Evolutionary conservation across 2,113 vertebrate species (phyloP).

Genomic region (Corynorhinus townsendii): DNA sequence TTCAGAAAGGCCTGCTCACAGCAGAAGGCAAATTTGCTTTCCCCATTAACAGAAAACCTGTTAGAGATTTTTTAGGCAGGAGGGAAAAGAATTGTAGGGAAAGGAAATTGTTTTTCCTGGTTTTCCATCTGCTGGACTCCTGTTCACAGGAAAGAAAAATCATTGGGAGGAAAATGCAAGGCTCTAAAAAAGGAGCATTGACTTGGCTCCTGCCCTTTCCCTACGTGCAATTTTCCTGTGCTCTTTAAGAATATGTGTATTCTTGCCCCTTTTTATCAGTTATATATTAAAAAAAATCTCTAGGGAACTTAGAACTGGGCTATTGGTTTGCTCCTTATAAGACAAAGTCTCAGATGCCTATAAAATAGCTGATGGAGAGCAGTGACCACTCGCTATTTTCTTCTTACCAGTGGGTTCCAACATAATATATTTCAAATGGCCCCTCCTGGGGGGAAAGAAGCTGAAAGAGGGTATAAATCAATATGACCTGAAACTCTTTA

Average conservation of each 20-base stretch:
- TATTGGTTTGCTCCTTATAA: not conserved
- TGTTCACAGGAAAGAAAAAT: not conserved
- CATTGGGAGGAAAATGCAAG: constrained; percentile 7
- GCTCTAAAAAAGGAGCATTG: not conserved
- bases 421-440: not conserved
- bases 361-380: not conserved
- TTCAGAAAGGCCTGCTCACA: not conserved
- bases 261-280: not conserved
- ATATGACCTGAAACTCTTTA: not conserved
- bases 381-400: not conserved
- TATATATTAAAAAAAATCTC: not conserved
- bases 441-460: not conserved
- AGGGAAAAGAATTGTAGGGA: constrained; percentile 1
- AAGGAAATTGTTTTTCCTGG: constrained; percentile 19
- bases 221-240: not conserved
- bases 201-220: not conserved
- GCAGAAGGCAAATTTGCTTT: constrained; percentile 36
- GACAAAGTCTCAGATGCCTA: not conserved
- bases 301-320: not conserved
- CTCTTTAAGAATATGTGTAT: not conserved
- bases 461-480: not conserved
- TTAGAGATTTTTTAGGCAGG: constrained; percentile 40
- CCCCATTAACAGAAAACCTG: constrained; percentile 30
- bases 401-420: not conserved
- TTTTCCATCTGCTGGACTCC: constrained; percentile 42